Evolutionary conservation across 2,797 vertebrate genomes (phyloP), one percentile per base, ranked within the genome.

Genomic region (Morus bassanus): DNA sequence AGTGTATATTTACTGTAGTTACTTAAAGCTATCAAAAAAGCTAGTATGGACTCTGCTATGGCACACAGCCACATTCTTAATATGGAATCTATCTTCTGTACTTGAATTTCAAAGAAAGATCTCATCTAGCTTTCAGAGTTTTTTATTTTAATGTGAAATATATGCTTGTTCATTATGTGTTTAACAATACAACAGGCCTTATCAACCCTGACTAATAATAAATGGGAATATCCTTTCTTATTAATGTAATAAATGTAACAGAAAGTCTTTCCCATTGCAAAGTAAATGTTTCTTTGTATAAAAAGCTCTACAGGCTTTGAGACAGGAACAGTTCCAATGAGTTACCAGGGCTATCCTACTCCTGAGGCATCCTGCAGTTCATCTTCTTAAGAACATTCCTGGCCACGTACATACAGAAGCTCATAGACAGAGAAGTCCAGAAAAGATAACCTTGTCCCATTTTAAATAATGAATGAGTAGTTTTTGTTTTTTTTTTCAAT

Each of bases 141-240:
- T 13, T 95, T 97, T 97, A 83, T 90, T 97, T 97, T 95, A 95
- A 96, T 96, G 88, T 92, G 89, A 97, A 96, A 73, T 50, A 82
- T 92, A 73, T 65, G 69, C 48, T 96, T 95, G 93, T 96, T 98
- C 23, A 53, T 95, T 95, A 94, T 80, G 88, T 93, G 94, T 96
- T 90, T 94, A 90, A 94, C 81, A 94, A 93, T 93, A 89, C 74
- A 89, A 79, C 41, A 85, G 35, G 64, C 74, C 78, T 94, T 97
- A 96, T 85, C 79, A 96, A 88, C 31, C 43, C 63, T 51, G 7
- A 56, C n/a, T 88, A 86, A 95, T 97, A 88, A 94, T 96, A 79
- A 96, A 97, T 96, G 88, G 69, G 76, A 93, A 90, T 76, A 92
- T 91, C 51, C 88, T 93, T 95, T 93, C 72, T 93, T 81, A 81